Conservation (phyloP, 2,888 invertebrate genomes). For the Diaprepes abbreviatus region DNA sequence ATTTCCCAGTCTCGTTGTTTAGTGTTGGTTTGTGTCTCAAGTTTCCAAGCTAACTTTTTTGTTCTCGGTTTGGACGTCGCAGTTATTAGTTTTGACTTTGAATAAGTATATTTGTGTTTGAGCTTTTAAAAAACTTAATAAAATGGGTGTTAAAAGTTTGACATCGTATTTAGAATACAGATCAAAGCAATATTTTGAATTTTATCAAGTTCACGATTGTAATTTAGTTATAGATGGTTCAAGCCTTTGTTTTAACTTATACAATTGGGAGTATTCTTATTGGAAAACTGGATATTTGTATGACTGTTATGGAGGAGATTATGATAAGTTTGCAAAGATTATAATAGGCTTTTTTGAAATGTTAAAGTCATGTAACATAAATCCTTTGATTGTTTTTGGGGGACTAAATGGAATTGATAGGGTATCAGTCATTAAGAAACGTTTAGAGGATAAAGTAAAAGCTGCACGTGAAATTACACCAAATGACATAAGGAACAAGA, state of each 20-base stretch:
- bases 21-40: too few species aligned
- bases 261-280: constrained; percentile 72
- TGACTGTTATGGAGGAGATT: constrained; percentile 86
- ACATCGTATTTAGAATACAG: constrained; percentile 80
- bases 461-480: not conserved
- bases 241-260: constrained; percentile 73
- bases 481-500: not conserved
- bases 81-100: too few species aligned
- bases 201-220: constrained; percentile 76
- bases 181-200: constrained; percentile 75
- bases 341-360: constrained; percentile 78
- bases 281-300: constrained; percentile 65
- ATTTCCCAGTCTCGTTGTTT: too few species aligned
- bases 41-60: too few species aligned
- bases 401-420: constrained; percentile 64
- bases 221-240: constrained; percentile 85
- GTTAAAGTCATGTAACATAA: constrained; percentile 78
- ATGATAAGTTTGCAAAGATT: constrained; percentile 78
- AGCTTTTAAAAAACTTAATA: not conserved
- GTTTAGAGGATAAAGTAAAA: not conserved
- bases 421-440: not conserved
- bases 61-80: too few species aligned
- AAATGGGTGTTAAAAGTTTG: constrained; percentile 89
- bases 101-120: too few species aligned
- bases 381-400: constrained; percentile 82